Evolutionary conservation across 1,140 invertebrate species (phyloP), one percentile per base, ranked within the genome.

Genomic region (Neoseiulus cucumeris): DNA sequence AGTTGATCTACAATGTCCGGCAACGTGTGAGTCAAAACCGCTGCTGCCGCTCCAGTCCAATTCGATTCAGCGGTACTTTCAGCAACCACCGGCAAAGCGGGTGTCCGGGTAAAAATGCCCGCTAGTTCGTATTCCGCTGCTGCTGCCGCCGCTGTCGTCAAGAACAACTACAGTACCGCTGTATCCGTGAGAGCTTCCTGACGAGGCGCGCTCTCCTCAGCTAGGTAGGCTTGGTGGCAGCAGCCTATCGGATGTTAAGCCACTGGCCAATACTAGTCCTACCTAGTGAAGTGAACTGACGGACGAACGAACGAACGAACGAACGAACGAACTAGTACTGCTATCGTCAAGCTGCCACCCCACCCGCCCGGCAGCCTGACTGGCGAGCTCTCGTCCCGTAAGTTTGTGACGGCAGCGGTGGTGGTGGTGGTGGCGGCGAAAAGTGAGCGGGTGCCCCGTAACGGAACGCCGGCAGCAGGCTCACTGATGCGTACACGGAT

Each of bases 101-200:
- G 25, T 29, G 51, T 59, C 51, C 51, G 51, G 51, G 25, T 59
- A 59, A 25, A 59, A 59, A 18, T 59, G 51, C 51, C 51, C 51
- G 51, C 51, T 25, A 59, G 4, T 18, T 29, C 14, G 51, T 59
- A 20, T 6, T 4, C 18, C 22, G 51, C 25, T 59, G 14, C 51
- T 25, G 22, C 51, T 47, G 45, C 28, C 28, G 28, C 45, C 28
- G 14, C 28, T 7, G 14, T 14, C 14, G 45, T 59, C 51, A n/a
- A 59, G n/a, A 17, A 59, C 51, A 59, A 20, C 33, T 59, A 25
- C 51, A 25, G 14, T 25, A 59, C 22, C 33, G 51, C 51, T 59
- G 51, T 33, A 59, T 59, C 51, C 51, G 51, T 59, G 51, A 59
- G 51, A 59, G 51, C 51, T 59, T 59, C 51, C 51, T 59, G 51